Conservation (phyloP, 2,797 vertebrate species). For the Hyperoplus immaculatus region DNA sequence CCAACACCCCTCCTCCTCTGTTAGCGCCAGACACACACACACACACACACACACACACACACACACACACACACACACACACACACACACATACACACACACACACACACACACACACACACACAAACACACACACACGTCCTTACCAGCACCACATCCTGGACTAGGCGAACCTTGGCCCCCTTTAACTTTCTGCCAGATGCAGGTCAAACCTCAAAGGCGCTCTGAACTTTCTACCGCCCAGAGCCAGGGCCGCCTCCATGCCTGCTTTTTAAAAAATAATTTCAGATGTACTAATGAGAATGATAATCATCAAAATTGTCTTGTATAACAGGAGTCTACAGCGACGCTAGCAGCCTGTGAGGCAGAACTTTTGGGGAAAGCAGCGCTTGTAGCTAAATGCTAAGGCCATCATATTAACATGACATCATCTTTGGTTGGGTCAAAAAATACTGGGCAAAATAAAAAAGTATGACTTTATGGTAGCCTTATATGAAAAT, state of each 20-base stretch:
- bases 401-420: neutral
- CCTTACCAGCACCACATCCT: constrained; percentile 52
- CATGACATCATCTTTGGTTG: neutral
- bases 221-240: constrained; percentile 31
- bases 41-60: constrained; percentile 18
- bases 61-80: constrained; percentile 19
- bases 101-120: constrained; percentile 19
- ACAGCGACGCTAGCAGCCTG: neutral
- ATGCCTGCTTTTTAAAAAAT: constrained; percentile 8
- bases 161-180: constrained; percentile 60
- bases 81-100: constrained; percentile 27
- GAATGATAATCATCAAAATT: neutral
- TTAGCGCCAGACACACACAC: constrained; percentile 5
- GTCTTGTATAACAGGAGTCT: neutral
- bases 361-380: neutral
- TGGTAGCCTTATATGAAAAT: neutral
- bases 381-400: neutral
- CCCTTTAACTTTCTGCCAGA: constrained; percentile 67
- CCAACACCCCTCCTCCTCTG: constrained; percentile 33
- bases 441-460: neutral
- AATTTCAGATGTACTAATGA: constrained; percentile 35
- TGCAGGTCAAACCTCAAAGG: constrained; percentile 73
- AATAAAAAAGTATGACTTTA: neutral
- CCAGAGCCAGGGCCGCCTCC: constrained; percentile 16
- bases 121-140: constrained; percentile 25